Evolutionary conservation across 2,797 vertebrate genomes (phyloP), one percentile per base, ranked within the genome.

Genomic region (Clangula hyemalis): DNA sequence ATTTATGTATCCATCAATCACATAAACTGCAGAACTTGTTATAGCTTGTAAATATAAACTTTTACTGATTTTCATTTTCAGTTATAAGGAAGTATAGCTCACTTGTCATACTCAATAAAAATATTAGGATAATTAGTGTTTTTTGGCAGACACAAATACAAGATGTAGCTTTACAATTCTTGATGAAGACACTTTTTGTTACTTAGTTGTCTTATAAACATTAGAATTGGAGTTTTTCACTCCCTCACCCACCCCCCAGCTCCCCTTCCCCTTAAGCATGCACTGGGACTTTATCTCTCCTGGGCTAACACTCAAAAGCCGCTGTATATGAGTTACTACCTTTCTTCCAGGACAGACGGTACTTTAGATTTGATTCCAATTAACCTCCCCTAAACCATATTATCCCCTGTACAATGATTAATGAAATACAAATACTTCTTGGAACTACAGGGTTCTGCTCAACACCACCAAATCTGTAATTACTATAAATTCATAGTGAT

Each of bases 131-230:
- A 76, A 89, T 64, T 4, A 5, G 34, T 47, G 17, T 58, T 64
- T 85, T 85, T 45, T 53, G 62, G 61, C 36, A 93, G 45, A 87
- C 90, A 62, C 36, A 82, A 80, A 89, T 69, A 90, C 34, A 92
- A 80, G 66, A 66, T 69, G 68, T 24, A 87, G 58, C 38, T 93
- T 85, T 78, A 85, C 62, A 92, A 5, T 62, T 94, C 69, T 80
- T 2, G 1, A 94, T 77, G 74, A 81, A 94, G 84, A 72, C 27
- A 78, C 43, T 69, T 77, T 93, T 41, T 80, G 71, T 57, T 92
- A 73, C 72, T 91, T 75, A 87, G 41, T 28, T 53, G n/a, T 58
- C 85, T 70, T 56, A 21, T 54, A 58, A 78, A 36, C 34, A 18
- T 43, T 61, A 0, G 5, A 90, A 60, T 5, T 47, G 9, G 85